Conservation (phyloP, 37 sponge, comb jelly and placozoan genomes). For the Axinella damicornis region DNA sequence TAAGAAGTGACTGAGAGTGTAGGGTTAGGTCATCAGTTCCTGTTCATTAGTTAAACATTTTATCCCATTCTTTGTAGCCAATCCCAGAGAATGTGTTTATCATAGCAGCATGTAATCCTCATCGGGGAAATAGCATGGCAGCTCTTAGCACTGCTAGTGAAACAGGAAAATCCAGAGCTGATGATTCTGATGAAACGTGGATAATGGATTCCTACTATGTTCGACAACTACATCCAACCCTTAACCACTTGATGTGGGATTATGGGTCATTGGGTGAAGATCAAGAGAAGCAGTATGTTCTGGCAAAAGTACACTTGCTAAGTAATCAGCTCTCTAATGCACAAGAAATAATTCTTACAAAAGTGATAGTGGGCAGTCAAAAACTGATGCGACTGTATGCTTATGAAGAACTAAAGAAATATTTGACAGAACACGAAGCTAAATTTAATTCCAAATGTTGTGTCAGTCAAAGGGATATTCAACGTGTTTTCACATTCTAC, state of each 20-base stretch:
- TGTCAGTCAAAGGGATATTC: slow-evolving; percentile 86
- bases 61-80: slow-evolving; percentile 4
- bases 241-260: slow-evolving; percentile 69
- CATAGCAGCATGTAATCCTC: slow-evolving; percentile 85
- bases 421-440: slow-evolving; percentile 25
- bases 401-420: slow-evolving; percentile 39
- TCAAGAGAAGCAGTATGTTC: slow-evolving; percentile 76
- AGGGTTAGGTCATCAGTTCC: not conserved
- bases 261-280: slow-evolving; percentile 72
- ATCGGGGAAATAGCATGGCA: slow-evolving; percentile 69
- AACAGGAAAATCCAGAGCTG: not conserved
- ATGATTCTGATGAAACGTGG: slow-evolving; percentile 51
- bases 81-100: slow-evolving; percentile 79
- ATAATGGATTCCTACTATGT: slow-evolving; percentile 72
- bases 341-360: slow-evolving; percentile 17
- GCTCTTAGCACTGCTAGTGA: not conserved
- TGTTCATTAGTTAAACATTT: too few relatives aligned
- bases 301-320: slow-evolving; percentile 51
- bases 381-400: slow-evolving; percentile 67
- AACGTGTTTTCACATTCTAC: slow-evolving; percentile 57
- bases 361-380: slow-evolving; percentile 61
- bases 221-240: slow-evolving; percentile 69
- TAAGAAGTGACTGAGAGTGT: slow-evolving; percentile 38
- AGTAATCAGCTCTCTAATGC: not conserved
- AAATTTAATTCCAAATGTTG: slow-evolving; percentile 51